Evolutionary conservation across 2,113 vertebrate species (phyloP).

Genomic region (Numida meleagris): DNA sequence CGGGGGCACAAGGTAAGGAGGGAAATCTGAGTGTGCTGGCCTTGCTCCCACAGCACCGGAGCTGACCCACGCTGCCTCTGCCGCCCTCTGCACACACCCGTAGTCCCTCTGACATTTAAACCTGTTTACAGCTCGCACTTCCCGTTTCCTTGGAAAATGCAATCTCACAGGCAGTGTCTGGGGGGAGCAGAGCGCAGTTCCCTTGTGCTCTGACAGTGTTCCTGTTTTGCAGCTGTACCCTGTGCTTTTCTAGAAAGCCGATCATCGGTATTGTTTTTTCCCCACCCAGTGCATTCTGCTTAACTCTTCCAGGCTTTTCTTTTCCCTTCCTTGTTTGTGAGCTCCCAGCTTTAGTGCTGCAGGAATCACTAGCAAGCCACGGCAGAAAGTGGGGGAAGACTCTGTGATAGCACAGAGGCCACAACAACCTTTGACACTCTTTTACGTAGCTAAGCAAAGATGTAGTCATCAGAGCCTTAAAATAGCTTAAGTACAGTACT

Average conservation of each 20-base stretch:
- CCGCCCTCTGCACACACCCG: background rate
- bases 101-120: conserved; percentile 14
- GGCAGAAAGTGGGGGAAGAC: background rate
- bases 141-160: conserved; percentile 42
- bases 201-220: background rate
- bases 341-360: background rate
- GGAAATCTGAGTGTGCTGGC: background rate
- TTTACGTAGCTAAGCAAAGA: conserved; percentile 58
- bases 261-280: background rate
- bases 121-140: conserved; percentile 21
- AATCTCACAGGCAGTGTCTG: background rate
- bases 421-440: conserved; percentile 40
- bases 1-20: conserved; percentile 94
- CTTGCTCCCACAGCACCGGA: background rate
- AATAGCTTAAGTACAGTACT: conserved; percentile 65
- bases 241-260: background rate
- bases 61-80: accelerated
- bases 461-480: conserved; percentile 57
- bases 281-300: background rate
- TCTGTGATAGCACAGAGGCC: background rate
- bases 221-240: conserved; percentile 9
- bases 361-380: background rate
- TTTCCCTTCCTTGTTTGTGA: background rate
- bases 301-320: background rate
- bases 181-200: background rate